Evolutionary conservation across 2,113 vertebrate species (phyloP).

Genomic region (Parus major): DNA sequence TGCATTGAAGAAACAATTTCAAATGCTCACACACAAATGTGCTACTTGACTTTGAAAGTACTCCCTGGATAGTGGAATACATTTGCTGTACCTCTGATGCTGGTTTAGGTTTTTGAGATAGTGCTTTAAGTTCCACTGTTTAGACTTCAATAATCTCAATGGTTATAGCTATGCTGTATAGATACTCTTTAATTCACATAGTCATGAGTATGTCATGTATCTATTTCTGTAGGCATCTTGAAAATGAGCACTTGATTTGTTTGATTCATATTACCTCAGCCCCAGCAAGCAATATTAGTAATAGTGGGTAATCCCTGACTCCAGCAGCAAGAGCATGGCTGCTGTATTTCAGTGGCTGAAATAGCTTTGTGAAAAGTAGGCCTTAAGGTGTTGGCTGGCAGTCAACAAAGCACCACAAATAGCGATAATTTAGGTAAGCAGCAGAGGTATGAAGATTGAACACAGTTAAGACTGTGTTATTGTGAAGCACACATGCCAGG

Average conservation of each 20-base stretch:
- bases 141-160: not conserved
- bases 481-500: not conserved
- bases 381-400: not conserved
- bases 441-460: not conserved
- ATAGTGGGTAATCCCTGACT: not conserved
- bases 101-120: not conserved
- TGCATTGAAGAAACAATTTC: not conserved
- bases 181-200: not conserved
- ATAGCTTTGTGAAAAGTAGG: not conserved
- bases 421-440: not conserved
- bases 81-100: not conserved
- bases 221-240: not conserved
- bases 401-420: not conserved
- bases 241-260: not conserved
- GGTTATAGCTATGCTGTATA: not conserved
- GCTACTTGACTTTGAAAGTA: not conserved
- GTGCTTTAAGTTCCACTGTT: not conserved
- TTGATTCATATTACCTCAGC: not conserved
- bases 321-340: not conserved
- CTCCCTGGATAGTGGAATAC: not conserved
- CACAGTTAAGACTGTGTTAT: not conserved
- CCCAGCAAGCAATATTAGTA: not conserved
- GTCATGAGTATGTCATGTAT: not conserved
- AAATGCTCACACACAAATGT: not conserved
- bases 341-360: not conserved